phyloP scores from a whole-genome alignment of 2,888 invertebrate genomes.

The Lochmaea crataegi region DNA sequence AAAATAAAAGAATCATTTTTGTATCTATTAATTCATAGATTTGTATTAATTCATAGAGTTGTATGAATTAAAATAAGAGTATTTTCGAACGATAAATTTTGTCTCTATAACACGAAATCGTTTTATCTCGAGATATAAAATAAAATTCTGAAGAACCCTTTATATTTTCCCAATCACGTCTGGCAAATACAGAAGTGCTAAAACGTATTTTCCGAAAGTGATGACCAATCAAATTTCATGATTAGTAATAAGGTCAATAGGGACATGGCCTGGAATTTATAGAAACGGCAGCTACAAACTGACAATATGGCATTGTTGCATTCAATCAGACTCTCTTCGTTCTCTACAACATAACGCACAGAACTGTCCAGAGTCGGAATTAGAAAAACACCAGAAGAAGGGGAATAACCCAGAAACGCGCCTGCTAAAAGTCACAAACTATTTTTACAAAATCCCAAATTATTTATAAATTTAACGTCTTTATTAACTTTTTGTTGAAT shows the following conservation, averaged over 20 bases:
- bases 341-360: slow-evolving; percentile 28
- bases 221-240: slow-evolving; percentile 14
- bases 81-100: no score
- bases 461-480: no score
- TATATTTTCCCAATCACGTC: neutral
- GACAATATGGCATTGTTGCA: slow-evolving; percentile 49
- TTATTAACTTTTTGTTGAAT: no score
- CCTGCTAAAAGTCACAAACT: no score
- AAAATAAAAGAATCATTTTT: no score
- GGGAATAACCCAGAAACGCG: no score
- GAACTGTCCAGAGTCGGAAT: neutral
- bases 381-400: no score
- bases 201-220: slow-evolving; percentile 2
- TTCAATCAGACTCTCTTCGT: slow-evolving; percentile 46
- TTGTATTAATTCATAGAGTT: no score
- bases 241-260: slow-evolving; percentile 18
- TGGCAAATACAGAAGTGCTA: neutral
- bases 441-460: no score
- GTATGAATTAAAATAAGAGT: no score
- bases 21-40: no score
- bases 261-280: slow-evolving; percentile 17
- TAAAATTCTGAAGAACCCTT: slow-evolving; percentile 1
- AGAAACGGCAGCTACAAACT: slow-evolving; percentile 13
- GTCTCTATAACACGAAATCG: neutral
- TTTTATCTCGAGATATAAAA: neutral